Percentiles rank a stretch among this genome's conserved stretches.
Conservation (phyloP, 2,797 vertebrate species). For the Petrocephalus sullivani region DNA sequence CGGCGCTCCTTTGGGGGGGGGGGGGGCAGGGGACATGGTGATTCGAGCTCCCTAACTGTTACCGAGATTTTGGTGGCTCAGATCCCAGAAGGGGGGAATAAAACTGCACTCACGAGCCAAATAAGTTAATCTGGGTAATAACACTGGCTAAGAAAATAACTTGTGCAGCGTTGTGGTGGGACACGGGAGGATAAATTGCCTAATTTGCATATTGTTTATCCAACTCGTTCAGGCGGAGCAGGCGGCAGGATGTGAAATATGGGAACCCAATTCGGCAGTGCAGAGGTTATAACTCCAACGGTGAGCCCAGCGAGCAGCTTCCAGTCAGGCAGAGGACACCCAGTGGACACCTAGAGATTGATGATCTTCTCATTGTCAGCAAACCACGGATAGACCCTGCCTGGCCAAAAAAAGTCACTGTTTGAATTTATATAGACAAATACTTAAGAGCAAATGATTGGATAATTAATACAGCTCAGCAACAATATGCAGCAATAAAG, state of each 20-base stretch:
- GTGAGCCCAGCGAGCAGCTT: constrained; percentile 53
- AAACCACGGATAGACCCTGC: not conserved
- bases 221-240: constrained; percentile 74
- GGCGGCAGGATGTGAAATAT: constrained; percentile 89
- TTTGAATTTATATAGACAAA: too few relatives aligned
- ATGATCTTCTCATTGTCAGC: not conserved
- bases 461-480: too few relatives aligned
- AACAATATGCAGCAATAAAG: too few relatives aligned
- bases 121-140: not conserved
- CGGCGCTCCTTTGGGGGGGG: not conserved
- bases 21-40: not conserved
- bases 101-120: not conserved
- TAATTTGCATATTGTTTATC: constrained; percentile 32
- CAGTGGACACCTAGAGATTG: not conserved
- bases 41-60: not conserved
- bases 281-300: constrained; percentile 91
- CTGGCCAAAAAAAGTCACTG: too few relatives aligned
- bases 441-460: too few relatives aligned
- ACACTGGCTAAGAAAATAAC: not conserved
- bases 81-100: not conserved
- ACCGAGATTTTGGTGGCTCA: not conserved
- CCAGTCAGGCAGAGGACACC: not conserved
- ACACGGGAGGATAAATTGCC: not conserved
- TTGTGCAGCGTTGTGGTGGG: not conserved
- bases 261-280: constrained; percentile 97